Evolutionary conservation across 2,797 vertebrate genomes (phyloP), one percentile per base, ranked within the genome.

Genomic region (Enteromius unitaeniatus): DNA sequence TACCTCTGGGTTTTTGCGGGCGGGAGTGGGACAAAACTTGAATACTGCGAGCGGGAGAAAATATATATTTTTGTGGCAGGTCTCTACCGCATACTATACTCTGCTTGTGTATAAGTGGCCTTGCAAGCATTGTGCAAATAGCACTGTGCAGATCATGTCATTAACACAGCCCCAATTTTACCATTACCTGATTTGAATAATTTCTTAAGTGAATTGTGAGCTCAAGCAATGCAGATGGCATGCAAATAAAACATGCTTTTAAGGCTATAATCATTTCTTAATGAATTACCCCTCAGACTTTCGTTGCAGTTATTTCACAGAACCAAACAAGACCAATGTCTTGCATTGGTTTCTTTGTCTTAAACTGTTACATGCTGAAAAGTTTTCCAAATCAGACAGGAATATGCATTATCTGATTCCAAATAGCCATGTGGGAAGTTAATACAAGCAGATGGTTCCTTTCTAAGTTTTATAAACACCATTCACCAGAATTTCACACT

Each of bases 271-370:
- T 62, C 55, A 23, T 62, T 74, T 74, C 19, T 34, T 62, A 77
- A 45, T 77, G 23, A 45, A 77, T 77, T 45, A 15, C 21, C 55
- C 8, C 58, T 79, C 58, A 53, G 68, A 72, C 45, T 79, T 79
- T 14, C 65, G 11, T 64, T 74, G 82, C 68, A 78, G 23, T 75
- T 8, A 76, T 58, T 60, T 60, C 21, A 64, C 26, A 62, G 15
- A 78, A 64, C 11, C 40, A 78, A 45, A 45, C 15, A 28, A 28
- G 40, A 28, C 17, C 58, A 47, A 21, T 64, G 9, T 47, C 14
- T 76, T 45, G 21, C 45, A 47, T 13, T 42, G 45, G 21, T 47
- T 70, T 42, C 31, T 14, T 60, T 15, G 1, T 60, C 55, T 21
- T 47, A 8, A 3, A 55, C 34, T 55, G 28, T 75, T 55, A 55